Evolutionary conservation across 2,113 vertebrate species (phyloP), one percentile per base, ranked within the genome.

Genomic region (Ariopsis seemanni): DNA sequence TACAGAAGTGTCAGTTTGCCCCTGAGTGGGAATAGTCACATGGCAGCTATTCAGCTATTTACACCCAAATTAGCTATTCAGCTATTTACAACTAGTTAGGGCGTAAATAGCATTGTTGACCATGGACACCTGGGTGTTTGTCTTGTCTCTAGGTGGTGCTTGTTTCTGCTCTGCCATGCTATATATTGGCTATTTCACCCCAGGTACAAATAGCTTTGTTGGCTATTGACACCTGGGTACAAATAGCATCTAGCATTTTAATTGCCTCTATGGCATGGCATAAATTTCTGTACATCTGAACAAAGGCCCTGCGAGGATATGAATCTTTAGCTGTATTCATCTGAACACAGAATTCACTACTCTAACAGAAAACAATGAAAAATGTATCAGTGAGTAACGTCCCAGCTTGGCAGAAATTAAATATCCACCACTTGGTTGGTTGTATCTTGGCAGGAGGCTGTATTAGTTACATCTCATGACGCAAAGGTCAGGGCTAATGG

Each of bases 401-500:
- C 9, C 57, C 57, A 65, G 79, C n/a, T 65, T 83, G 67, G 72
- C 55, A 48, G 42, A 48, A 63, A 83, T 65, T 75, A 42, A 65
- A 87, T 55, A 83, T 75, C 42, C 25, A 72, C 65, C 60, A 30
- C 5, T 1, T 22, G 14, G 71, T 87, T 53, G 86, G 58, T n/a
- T 77, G 60, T 81, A 52, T 27, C 81, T 79, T 82, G 42, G 75
- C 57, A 67, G 67, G 74, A 83, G 60, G 42, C 48, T 86, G 79
- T 84, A 81, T 91, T 84, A 87, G 74, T 89, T 87, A 87, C 83
- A 88, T 27, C n/a, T 79, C 57, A 10, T 20, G 27, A 82, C 82
- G 63, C 85, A 89, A 90, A 90, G 89, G 91, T 90, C 89, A 89
- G 71, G 72, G 50, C 87, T 91, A 91, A 90, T 89, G 87, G 87